These are phyloP conservation scores for Hafferia zeledoni DNA, from an alignment of 2,797 vertebrate genomes.

Conservation along the genomic window DNA sequence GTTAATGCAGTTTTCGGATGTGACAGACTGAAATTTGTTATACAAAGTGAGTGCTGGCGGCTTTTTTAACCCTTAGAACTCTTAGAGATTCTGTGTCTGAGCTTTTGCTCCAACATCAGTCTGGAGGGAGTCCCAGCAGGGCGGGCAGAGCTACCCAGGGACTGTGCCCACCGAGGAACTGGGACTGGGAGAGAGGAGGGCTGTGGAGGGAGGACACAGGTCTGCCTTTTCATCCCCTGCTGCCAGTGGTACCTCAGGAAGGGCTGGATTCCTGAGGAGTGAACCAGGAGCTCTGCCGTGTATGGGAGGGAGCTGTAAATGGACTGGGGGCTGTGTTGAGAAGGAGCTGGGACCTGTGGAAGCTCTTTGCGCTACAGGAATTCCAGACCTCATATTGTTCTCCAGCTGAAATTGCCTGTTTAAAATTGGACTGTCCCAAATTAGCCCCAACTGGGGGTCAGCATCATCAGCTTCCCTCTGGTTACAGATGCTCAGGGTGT, in stretches of 20 bases:
- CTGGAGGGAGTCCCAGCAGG: not conserved
- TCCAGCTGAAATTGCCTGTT: not conserved
- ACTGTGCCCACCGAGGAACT: not conserved
- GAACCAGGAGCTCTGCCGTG: not conserved
- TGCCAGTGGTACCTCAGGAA: not conserved
- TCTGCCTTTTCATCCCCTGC: not conserved
- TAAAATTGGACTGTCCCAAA: not conserved
- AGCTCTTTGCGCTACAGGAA: not conserved
- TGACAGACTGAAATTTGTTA: not conserved
- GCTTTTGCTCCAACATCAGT: not conserved
- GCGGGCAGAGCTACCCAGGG: not conserved
- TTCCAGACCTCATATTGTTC: not conserved
- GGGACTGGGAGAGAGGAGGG: not conserved
- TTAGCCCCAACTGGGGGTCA: not conserved
- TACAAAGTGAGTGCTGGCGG: not conserved
- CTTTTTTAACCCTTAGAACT: not conserved
- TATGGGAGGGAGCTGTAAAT: not conserved
- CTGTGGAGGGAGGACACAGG: not conserved
- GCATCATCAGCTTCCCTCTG: not conserved
- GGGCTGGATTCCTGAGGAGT: too few species aligned
- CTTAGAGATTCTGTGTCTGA: not conserved
- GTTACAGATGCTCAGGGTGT: not conserved
- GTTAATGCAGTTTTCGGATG: not conserved
- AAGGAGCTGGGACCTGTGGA: accelerated
- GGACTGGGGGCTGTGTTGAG: accelerated